Evolutionary conservation across 2,888 invertebrate species (phyloP), one percentile per base, ranked within the genome.

Genomic region (Hemistola chrysoprasaria): DNA sequence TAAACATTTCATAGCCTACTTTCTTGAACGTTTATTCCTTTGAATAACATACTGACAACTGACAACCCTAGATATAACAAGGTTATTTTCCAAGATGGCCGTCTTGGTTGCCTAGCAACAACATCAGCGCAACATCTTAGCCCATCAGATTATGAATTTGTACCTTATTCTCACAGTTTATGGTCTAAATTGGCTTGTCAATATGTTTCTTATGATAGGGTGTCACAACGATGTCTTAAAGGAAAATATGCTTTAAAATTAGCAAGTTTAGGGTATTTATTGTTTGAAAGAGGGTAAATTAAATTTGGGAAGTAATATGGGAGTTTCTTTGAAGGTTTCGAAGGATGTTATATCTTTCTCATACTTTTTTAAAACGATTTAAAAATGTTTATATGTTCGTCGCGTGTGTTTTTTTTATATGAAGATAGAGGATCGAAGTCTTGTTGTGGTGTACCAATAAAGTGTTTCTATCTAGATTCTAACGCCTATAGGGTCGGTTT

Each of bases 51-150:
- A 3, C 33, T 56, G 60, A 78, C 71, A 70, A 38, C 42, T 58
- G 55, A 53, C 81, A 85, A 79, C 79, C 84, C 84, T 84, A 59
- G n/a, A 52, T 36, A 33, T 65, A 74, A 79, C 71, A 75, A 55
- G 64, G 63, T 78, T 72, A 68, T 54, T 57, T 62, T 65, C 59
- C 77, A 82, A 80, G 77, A 80, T 79, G 81, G 68, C 63, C 71
- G 72, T 72, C 82, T 82, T 71, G 47, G 81, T 79, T 71, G 69
- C 71, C 56, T 72, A 60, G 69, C 66, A 61, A 80, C n/a, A n/a
- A n/a, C n/a, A n/a, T n/a, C n/a, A n/a, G n/a, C 79, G 49, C 34
- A 59, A 66, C 73, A 67, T 78, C 78, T 78, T 77, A 47, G 47
- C 51, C 47, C 38, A n/a, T 27, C 28, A 10, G 5, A 48, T 35